A percentile compares a stretch with the other conserved stretches of the same genome.
phyloP scores from a whole-genome alignment of 2,113 vertebrate genomes.

The Etia nguti region DNA sequence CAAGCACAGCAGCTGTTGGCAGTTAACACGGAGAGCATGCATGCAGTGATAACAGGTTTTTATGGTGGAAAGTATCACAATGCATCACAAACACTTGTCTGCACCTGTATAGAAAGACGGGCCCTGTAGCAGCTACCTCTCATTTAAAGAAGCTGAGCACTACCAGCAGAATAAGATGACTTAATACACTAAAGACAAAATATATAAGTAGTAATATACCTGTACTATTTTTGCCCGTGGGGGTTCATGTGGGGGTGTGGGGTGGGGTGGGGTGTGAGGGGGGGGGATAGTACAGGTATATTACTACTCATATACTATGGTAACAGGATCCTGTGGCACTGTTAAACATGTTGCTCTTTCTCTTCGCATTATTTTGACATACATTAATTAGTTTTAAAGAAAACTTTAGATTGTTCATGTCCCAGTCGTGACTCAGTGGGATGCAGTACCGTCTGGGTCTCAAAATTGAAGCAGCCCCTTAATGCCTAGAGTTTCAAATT shows the following conservation, averaged over 20 bases:
- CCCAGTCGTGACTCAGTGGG: rapidly evolving
- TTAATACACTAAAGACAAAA: too few relatives aligned
- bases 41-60: background rate
- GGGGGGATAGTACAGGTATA: too few relatives aligned
- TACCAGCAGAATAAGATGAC: background rate
- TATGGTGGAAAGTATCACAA: background rate
- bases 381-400: background rate
- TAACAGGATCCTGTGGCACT: background rate
- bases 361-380: background rate
- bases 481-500: background rate
- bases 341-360: background rate
- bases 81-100: background rate
- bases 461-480: background rate
- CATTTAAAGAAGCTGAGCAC: background rate
- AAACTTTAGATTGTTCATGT: background rate
- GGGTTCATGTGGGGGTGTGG: too few relatives aligned
- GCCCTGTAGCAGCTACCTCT: background rate
- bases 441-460: background rate
- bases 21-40: background rate
- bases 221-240: too few relatives aligned
- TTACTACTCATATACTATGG: too few relatives aligned
- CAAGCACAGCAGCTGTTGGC: background rate
- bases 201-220: too few relatives aligned
- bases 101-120: background rate
- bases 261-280: too few relatives aligned